These are phyloP conservation scores for Hemibagrus guttatus DNA, from an alignment of 2,797 vertebrate genomes.

Conservation along the genomic window DNA sequence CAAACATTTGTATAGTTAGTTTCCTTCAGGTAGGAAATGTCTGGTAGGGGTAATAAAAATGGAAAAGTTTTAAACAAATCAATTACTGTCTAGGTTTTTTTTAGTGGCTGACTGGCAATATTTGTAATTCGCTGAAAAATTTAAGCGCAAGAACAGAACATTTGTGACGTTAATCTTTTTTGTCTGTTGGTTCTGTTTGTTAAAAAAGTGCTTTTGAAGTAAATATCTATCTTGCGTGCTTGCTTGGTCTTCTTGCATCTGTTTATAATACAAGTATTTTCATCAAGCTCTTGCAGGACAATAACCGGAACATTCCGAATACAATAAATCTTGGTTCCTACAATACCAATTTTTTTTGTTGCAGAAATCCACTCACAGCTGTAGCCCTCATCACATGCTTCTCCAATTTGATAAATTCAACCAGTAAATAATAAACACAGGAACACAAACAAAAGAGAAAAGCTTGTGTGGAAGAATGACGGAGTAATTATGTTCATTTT, in stretches of 20 bases:
- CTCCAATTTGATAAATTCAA: constrained; percentile 53
- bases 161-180: constrained; percentile 33
- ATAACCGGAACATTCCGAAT: constrained; percentile 63
- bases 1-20: background rate
- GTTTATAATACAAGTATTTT: constrained; percentile 58
- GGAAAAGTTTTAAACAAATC: background rate
- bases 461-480: constrained; percentile 35
- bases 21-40: background rate
- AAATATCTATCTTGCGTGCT: constrained; percentile 48
- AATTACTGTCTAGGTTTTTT: constrained; percentile 11
- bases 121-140: background rate
- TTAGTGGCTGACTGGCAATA: background rate
- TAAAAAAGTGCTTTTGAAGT: constrained; percentile 43
- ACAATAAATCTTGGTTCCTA: constrained; percentile 57
- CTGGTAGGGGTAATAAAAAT: background rate
- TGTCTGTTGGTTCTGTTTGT: constrained; percentile 42
- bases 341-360: constrained; percentile 46
- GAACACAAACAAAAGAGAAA: constrained; percentile 42
- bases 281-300: constrained; percentile 51
- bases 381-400: constrained; percentile 45
- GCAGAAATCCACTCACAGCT: constrained; percentile 36
- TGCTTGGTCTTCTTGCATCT: constrained; percentile 48
- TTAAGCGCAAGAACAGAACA: background rate
- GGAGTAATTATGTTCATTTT: constrained; percentile 54
- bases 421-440: constrained; percentile 55